Base-by-base conservation (phyloP, 2,113 vertebrate species). In the Leucoraja erinaceus region DNA sequence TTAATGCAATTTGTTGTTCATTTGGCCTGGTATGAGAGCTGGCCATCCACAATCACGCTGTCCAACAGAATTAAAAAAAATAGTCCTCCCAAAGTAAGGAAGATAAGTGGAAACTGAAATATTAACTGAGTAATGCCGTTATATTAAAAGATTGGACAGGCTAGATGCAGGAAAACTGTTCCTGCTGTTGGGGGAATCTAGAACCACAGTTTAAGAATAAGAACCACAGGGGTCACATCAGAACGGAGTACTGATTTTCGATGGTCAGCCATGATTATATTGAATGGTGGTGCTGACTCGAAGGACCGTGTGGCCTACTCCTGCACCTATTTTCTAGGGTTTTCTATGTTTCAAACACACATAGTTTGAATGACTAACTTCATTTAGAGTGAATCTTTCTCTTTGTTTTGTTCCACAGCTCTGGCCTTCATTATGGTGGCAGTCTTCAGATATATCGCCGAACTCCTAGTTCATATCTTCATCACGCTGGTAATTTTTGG, bases 401-500 rank as follows among this genome's bases (percentile, higher is more conserved):
- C n/a, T 90, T 33, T 90, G 16, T 22, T 18, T 75, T 59, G 1
- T 94, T 94, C 95, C 96, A 77, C 95, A 97, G 97, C 94, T 66
- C 95, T 97, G 70, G 96, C 96, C 86, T 79, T 95, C 93, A 93
- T 95, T 68, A 66, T 96, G 95, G 93, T 96, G 94, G 59, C 97
- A 93, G 77, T 86, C 93, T 97, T 97, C 94, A 95, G 95, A 72
- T 96, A 95, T 91, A 94, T 97, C 94, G 95, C 94, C 14, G 93
- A 77, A 0, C 94, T 97, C 22, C 90, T 97, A 93, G 93, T 97
- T 88, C 96, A 95, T 86, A 97, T 95, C 93, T 94, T 97, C 94
- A 94, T 97, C 76, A 95, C 96, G 0, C 75, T 97, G 93, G 94
- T 96, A 75, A 33, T 96, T 56, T 95, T 96, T 0, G 97, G 96